Evolutionary conservation across 2,113 vertebrate genomes (phyloP), one percentile per base, ranked within the genome.

Genomic region (Nannospalax galili): DNA sequence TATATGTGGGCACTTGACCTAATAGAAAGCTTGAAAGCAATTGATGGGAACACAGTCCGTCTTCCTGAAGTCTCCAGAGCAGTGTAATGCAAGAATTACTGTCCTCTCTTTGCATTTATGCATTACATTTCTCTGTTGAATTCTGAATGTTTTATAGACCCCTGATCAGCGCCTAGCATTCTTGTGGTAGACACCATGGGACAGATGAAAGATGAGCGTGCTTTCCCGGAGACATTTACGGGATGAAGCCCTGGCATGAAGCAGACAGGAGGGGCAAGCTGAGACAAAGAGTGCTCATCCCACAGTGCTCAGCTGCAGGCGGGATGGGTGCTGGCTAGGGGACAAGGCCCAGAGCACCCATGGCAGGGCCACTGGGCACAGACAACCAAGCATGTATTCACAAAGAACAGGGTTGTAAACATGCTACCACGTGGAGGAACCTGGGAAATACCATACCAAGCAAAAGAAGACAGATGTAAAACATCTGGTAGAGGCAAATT

Each of bases 31-130:
- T 93, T 35, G 78, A 79, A 96, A 95, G 92, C 92, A 40, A 17
- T 12, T 52, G 78, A n/a, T 73, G 56, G 72, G 70, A 92, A 45
- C 58, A 40, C 87, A 86, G 58, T 87, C 52, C 67, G 58, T 95
- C 95, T 95, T 93, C 60, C 42, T 30, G 35, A 90, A 87, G 52
- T 52, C 93, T 84, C 65, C 12, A 0, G 1, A 90, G 84, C 92
- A 77, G 80, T 2, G 30, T 15, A 37, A 62, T n/a, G 0, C 28
- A 48, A 90, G 84, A 80, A 58, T 94, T 89, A 56, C 96, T 77
- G 12, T 87, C 35, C 72, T 84, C 72, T 84, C 75, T 97, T 79
- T 94, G 84, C 92, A 73, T 77, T 30, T 85, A 81, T 88, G 88
- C 88, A 35, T 69, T 22, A 17, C 75, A 12, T 90, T 92, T 93